Evolutionary conservation across 1,140 invertebrate genomes (phyloP).

Genomic region (Drosophila rufa): DNA sequence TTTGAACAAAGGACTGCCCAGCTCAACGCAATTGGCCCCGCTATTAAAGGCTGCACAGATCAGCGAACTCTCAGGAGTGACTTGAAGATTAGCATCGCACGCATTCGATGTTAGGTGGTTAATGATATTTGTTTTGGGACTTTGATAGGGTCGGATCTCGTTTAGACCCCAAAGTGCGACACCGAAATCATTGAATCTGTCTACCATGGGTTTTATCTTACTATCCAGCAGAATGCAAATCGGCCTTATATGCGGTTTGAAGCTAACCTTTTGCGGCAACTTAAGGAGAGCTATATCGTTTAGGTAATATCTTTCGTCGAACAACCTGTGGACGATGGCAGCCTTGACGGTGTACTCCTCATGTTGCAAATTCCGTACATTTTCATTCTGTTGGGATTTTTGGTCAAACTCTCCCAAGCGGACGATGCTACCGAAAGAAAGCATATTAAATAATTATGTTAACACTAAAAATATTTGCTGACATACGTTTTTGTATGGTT

Average conservation of each 20-base stretch:
- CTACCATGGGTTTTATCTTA: accelerated
- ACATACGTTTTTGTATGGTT: background rate
- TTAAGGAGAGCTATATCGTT: constrained; percentile 12
- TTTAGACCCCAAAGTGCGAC: background rate
- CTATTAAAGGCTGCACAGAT: background rate
- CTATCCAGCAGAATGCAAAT: constrained; percentile 5
- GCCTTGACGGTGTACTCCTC: background rate
- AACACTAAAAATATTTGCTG: background rate
- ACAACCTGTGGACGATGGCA: background rate
- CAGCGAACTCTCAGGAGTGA: background rate
- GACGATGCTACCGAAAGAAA: background rate
- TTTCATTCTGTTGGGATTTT: too few species aligned
- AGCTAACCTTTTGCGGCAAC: background rate
- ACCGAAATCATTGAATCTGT: accelerated
- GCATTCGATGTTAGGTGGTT: background rate
- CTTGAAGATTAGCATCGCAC: background rate
- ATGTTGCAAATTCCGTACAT: background rate
- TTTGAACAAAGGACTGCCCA: constrained; percentile 8
- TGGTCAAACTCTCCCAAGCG: background rate
- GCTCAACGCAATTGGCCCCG: background rate
- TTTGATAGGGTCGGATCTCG: background rate
- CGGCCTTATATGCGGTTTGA: background rate
- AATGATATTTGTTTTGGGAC: background rate
- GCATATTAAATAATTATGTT: background rate
- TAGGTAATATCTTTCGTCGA: background rate